Conservation (phyloP, 2,797 vertebrate genomes). For the Hemitrygon akajei region DNA sequence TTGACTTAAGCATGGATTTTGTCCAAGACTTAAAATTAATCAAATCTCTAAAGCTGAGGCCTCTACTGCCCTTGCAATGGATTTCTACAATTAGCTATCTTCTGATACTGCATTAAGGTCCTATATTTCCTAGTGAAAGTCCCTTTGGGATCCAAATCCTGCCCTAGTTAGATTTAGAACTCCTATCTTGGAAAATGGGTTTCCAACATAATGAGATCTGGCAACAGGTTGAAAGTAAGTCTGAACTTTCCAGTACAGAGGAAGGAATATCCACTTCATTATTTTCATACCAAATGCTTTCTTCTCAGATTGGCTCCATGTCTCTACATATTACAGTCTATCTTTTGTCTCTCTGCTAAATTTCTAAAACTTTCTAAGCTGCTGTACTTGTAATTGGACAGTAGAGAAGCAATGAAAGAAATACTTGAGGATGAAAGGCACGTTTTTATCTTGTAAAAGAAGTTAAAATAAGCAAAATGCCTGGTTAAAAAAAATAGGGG, state of each 20-base stretch:
- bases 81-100: background rate
- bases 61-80: background rate
- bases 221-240: background rate
- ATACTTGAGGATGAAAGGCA: conserved; percentile 6
- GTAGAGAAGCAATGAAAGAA: background rate
- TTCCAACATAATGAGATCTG: background rate
- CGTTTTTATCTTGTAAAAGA: background rate
- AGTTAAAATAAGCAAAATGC: background rate
- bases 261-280: background rate
- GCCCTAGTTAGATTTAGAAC: background rate
- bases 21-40: background rate
- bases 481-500: background rate
- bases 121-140: background rate
- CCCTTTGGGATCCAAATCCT: background rate
- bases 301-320: background rate
- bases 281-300: background rate
- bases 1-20: background rate
- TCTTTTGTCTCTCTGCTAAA: background rate
- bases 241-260: background rate
- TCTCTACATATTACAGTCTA: background rate
- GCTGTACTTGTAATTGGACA: background rate
- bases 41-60: background rate
- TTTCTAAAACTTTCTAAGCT: background rate
- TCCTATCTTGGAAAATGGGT: background rate
- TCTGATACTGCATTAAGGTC: background rate